Evolutionary conservation across 2,888 invertebrate species (phyloP), one percentile per base, ranked within the genome.

Genomic region (Halocaridina rubra): DNA sequence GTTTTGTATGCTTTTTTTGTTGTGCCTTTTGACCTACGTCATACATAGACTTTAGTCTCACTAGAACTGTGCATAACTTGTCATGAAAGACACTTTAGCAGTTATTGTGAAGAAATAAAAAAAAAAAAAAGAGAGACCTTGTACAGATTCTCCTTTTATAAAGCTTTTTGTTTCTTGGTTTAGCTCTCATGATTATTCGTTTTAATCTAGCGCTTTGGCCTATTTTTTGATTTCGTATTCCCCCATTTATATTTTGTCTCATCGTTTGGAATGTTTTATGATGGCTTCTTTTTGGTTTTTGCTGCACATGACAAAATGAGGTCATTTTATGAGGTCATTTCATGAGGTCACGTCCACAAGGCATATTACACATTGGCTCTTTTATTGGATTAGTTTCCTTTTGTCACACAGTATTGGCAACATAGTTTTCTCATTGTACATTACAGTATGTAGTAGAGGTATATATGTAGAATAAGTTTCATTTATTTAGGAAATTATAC

Each of bases 291-390:
- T 72, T 46, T 67, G 53, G 71, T 69, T 80, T 53, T 80, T 69
- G 53, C 79, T 80, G 79, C 79, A 80, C 79, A 57, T 69, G 71
- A 80, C 79, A 13, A 46, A 57, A 16, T 22, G n/a, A 32, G 32
- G 59, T 77, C 77, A 32, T 29, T 29, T 61, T 61, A 59, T 61
- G 33, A 30, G 32, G 77, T 59, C 77, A 77, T 61, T 27, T n/a
- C 24, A n/a, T n/a, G n/a, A n/a, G 32, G 59, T 77, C 77, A 32
- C 29, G 59, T 61, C 77, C 77, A 77, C 64, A 30, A 61, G 77
- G 77, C 77, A 77, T 61, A 53, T n/a, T 24, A n/a, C 24, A 13
- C 32, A 61, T 32, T 61, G 61, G 61, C 77, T n/a, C n/a, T n/a
- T n/a, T n/a, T n/a, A n/a, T n/a, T n/a, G n/a, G n/a, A n/a, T n/a